These are phyloP conservation scores for Lithodes maja DNA, from an alignment of 2,888 invertebrate genomes.

Conservation along the genomic window DNA sequence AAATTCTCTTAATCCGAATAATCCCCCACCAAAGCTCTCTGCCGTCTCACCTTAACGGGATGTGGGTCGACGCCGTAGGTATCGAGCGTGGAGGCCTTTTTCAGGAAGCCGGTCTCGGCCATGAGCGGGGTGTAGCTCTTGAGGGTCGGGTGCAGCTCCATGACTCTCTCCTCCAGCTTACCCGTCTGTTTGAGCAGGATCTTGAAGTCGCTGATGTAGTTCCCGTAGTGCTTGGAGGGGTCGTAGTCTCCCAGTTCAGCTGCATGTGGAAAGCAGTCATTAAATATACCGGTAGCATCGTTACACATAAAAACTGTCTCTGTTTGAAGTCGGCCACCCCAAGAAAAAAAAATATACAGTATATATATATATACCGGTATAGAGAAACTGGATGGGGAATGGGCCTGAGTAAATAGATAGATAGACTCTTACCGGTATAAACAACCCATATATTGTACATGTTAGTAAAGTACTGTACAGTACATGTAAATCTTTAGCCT, in stretches of 20 bases:
- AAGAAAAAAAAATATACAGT: not conserved
- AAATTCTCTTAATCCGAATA: too few species aligned
- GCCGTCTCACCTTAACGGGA: conserved; percentile 89
- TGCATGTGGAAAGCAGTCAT: conserved; percentile 74
- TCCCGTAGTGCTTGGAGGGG: conserved; percentile 88
- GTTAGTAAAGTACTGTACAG: too few species aligned
- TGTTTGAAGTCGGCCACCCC: not conserved
- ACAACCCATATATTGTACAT: too few species aligned
- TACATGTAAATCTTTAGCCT: too few species aligned
- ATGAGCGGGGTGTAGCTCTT: conserved; percentile 90
- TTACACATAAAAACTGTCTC: too few species aligned
- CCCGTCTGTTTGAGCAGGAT: conserved; percentile 94
- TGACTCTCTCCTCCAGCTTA: conserved; percentile 92
- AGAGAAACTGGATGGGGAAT: too few species aligned
- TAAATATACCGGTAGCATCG: not conserved
- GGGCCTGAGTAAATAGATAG: too few species aligned
- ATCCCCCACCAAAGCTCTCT: not conserved
- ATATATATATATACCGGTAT: too few species aligned
- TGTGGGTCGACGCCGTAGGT: conserved; percentile 99
- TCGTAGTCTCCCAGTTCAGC: conserved; percentile 97
- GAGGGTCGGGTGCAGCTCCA: conserved; percentile 92
- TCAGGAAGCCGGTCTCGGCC: conserved; percentile 92
- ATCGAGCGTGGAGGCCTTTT: conserved; percentile 92
- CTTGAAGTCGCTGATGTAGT: conserved; percentile 94
- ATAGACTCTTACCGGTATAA: too few species aligned